Evolutionary conservation across 2,888 invertebrate genomes (phyloP), one percentile per base, ranked within the genome.

Genomic region (Osmoderma eremita): DNA sequence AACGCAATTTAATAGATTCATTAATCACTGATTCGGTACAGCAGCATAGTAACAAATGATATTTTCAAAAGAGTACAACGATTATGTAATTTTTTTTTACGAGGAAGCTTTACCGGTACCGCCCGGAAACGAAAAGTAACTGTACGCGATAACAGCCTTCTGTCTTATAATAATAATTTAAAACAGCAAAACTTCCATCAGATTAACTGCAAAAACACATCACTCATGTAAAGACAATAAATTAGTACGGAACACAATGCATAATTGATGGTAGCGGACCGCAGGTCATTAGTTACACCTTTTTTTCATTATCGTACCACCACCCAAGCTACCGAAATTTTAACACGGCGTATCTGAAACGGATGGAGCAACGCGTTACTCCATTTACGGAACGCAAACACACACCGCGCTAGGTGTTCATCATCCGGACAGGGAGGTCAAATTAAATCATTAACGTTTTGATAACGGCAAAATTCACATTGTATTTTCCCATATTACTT

Each of bases 241-340:
- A 61, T 61, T 61, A 61, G 48, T 61, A 61, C 30, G 45, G 58
- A 48, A 61, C 41, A 61, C 58, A 61, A 61, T 61, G 58, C 58
- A 48, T 61, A 61, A 61, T 61, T 61, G 58, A 61, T 61, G 58
- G 58, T 61, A 61, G 58, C 58, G 45, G 30, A 45, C 58, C 58
- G 58, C 45, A 45, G 48, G 58, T 48, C 58, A 61, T 61, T 61
- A 61, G 58, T 61, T 61, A 61, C 58, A 61, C 58, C 30, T 30
- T 61, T 61, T 61, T 61, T 61, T 61, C 58, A 61, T 61, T 61
- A 61, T 61, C 48, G 58, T 61, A 61, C 58, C 58, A 61, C 58
- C 58, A 30, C 17, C 41, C 45, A 24, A 17, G 58, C 58, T 61
- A 61, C 58, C 58, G 58, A 61, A 61, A 61, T 61, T 61, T 61